Base-by-base conservation (phyloP, 1,140 invertebrate genomes). In the Cecropterus lyciades region DNA sequence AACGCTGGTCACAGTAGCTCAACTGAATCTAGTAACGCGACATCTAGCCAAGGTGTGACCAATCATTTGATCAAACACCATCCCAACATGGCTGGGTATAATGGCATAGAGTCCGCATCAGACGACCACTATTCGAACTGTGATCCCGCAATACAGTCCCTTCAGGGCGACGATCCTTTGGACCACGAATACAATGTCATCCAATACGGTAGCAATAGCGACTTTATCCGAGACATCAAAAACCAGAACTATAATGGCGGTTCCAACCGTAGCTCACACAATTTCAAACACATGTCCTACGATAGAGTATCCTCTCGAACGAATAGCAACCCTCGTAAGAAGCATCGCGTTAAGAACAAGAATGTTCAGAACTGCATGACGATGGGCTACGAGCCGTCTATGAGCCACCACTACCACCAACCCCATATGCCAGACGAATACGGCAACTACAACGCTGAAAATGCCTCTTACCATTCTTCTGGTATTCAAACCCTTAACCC, bases 101-200 rank as follows among this genome's bases (percentile, higher is more conserved):
- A 91, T 65, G 88, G 88, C 4, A 87, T 92, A 30, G 90, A 92
- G 65, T 93, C 91, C 0, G 89, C 86, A 0, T 93, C 92, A 0
- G 92, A 93, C 52, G 92, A 93, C 56, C 92, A 93, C 60, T 93
- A 93, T 56, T 93, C 92, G 0, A 93, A 93, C 60, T 93, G 92
- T 62, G 92, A 93, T 67, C 92, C 91, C 10, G 86, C 88, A 0
- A 89, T 93, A 45, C 92, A 93, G 52, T 92, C 89, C 9, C 68
- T 93, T 24, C 91, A 93, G 75, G 92, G 87, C 0, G 89, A 90
- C 46, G 91, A 93, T 69, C 80, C 90, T 0, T 77, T 93, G 17
- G 92, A 92, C 67, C 92, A 93, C 70, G 92, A 93, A 66, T 93
- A 93, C 56, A 93, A 93, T 60, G 91, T 92, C 10, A 93, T 93